Conservation (phyloP, 2,797 vertebrate species). For the Karalla daura region DNA sequence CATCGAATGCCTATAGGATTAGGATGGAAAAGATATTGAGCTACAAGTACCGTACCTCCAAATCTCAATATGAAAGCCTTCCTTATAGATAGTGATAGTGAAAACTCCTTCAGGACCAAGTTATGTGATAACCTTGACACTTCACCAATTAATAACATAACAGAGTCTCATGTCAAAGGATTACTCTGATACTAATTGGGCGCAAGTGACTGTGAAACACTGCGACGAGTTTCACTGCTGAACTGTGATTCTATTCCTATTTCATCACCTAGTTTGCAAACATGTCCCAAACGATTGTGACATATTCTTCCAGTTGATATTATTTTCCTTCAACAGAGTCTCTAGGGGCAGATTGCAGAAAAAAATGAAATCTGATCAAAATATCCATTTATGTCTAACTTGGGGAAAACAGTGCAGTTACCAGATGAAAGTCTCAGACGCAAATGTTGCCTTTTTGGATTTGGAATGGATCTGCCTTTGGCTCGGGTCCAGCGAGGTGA, state of each 20-base stretch:
- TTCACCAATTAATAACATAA: not conserved
- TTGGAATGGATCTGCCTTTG: conserved; percentile 3
- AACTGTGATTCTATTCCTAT: not conserved
- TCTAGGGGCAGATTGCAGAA: not conserved
- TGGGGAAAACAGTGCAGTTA: not conserved
- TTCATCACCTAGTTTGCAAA: not conserved
- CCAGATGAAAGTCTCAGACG: not conserved
- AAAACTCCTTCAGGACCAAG: not conserved
- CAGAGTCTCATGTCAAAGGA: not conserved
- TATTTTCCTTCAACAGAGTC: not conserved
- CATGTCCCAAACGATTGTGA: not conserved
- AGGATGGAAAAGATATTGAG: not conserved
- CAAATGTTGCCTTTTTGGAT: not conserved
- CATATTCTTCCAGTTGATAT: not conserved
- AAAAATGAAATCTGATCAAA: too few species aligned
- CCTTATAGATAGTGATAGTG: too few species aligned
- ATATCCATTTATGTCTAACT: not conserved
- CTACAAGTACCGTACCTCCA: not conserved
- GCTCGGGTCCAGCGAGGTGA: not conserved
- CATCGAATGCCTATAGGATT: not conserved
- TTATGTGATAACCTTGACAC: not conserved
- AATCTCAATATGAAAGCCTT: not conserved
- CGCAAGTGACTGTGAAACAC: not conserved
- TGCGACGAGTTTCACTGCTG: not conserved
- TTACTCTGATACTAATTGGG: not conserved